Evolutionary conservation across 2,113 vertebrate species (phyloP), one percentile per base, ranked within the genome.

Genomic region (Petroica traversi): DNA sequence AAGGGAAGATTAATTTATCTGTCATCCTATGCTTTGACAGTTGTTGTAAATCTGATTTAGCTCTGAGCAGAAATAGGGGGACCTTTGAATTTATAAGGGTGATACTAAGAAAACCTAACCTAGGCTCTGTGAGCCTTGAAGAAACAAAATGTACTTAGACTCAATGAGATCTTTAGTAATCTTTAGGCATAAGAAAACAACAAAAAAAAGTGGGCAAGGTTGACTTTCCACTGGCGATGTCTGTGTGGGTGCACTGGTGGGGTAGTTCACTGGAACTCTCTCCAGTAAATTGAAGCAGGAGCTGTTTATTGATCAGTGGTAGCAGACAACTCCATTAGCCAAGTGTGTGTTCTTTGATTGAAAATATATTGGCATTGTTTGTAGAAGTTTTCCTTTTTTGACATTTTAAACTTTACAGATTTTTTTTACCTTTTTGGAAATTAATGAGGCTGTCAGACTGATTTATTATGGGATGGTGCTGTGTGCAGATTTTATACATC

Each of bases 41-140:
- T 97, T 98, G 98, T 98, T 98, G 98, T 98, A 99, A 99, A 99
- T 99, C 98, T 98, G 98, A 98, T 99, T 99, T 98, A 97, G 97
- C 97, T 97, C 95, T 97, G 97, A 98, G 97, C 97, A 95, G 97
- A 97, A 96, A 98, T 96, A 96, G 97, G 93, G 89, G 94, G 88
- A 88, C 89, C 85, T 97, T 92, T 96, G 93, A 76, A 95, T 97
- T 95, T 93, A 57, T 97, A 98, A 89, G 96, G 96, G 88, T 91
- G 94, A 97, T 96, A 95, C 96, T 96, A 95, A 96, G 94, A 95
- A 96, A 97, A 98, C 89, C 69, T 97, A 97, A 96, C 97, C 74
- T 96, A 97, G 97, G 91, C 93, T 97, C 93, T 76, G 63, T 88
- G 51, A 85, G 90, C 85, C 92, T 97, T 96, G 90, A 96, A 98